Conservation (phyloP, 2,113 vertebrate genomes). For the Hylia prasina region DNA sequence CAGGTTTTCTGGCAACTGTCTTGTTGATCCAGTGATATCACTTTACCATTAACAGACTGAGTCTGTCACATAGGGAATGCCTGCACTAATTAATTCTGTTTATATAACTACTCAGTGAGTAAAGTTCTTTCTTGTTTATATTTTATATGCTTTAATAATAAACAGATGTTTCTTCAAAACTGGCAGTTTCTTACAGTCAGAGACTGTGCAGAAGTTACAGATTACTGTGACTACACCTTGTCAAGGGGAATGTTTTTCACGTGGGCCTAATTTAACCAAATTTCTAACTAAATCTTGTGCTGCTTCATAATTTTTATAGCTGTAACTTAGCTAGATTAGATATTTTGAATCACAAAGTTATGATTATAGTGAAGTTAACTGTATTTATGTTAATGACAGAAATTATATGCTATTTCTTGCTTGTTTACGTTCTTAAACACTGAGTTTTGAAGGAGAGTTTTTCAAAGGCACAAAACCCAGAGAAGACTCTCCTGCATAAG, state of each 20-base stretch:
- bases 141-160: not conserved
- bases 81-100: not conserved
- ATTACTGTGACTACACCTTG: not conserved
- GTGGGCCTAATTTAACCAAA: not conserved
- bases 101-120: not conserved
- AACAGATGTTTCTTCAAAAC: not conserved
- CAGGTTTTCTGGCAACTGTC: not conserved
- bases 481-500: not conserved
- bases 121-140: not conserved
- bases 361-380: not conserved
- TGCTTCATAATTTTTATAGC: not conserved
- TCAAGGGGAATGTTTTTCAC: not conserved
- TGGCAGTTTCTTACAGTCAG: not conserved
- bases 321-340: not conserved
- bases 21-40: not conserved
- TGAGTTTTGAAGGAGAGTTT: not conserved
- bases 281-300: not conserved
- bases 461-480: not conserved
- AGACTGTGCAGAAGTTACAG: not conserved
- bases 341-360: not conserved
- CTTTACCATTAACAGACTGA: not conserved
- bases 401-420: not conserved
- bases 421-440: not conserved
- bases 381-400: not conserved
- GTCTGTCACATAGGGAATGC: fast-evolving